phyloP scores from a whole-genome alignment of 2,888 invertebrate genomes.

The Rotaria magnacalcarata region DNA sequence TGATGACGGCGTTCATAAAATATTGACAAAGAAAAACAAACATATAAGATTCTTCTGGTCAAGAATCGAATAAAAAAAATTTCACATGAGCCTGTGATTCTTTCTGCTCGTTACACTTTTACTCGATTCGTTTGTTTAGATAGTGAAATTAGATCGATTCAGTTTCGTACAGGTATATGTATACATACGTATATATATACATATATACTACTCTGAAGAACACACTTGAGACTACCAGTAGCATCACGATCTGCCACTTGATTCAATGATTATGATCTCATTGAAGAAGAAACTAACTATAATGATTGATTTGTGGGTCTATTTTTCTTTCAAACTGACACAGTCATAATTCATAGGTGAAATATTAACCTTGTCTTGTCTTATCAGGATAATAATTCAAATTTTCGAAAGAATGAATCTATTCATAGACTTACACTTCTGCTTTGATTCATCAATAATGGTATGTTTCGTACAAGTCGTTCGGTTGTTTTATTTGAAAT shows the following conservation, averaged over 20 bases:
- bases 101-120: neutral
- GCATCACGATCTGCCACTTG: neutral
- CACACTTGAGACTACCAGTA: neutral
- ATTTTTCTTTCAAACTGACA: too few relatives aligned
- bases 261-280: neutral
- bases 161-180: neutral
- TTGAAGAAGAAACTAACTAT: too few relatives aligned
- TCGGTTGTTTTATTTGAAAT: neutral
- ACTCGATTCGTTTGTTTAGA: neutral
- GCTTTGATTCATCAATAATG: neutral
- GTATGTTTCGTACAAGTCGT: neutral
- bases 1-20: neutral
- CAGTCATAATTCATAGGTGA: too few relatives aligned
- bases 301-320: neutral
- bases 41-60: neutral
- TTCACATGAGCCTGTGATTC: neutral
- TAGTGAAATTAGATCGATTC: constrained; percentile 28
- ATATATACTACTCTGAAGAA: neutral
- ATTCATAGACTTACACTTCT: neutral
- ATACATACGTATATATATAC: neutral
- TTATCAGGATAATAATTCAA: neutral
- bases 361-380: neutral
- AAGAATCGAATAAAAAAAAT: neutral
- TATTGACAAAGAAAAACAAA: neutral
- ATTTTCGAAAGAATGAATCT: neutral